Evolutionary conservation across 1,140 invertebrate genomes (phyloP), one percentile per base, ranked within the genome.

Genomic region (Bacillus rossius): DNA sequence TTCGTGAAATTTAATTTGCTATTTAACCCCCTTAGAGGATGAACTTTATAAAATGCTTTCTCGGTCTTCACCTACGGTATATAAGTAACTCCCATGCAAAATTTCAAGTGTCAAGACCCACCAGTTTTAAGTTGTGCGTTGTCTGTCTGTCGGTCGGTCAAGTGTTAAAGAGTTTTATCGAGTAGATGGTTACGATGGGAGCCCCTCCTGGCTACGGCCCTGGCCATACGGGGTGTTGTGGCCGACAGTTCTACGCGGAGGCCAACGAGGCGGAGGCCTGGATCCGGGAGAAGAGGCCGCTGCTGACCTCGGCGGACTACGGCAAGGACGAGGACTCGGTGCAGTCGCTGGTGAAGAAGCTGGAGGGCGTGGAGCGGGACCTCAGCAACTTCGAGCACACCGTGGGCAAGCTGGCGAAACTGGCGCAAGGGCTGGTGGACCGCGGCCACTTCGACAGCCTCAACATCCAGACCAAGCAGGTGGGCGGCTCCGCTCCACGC

Each of bases 241-340:
- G 58, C 65, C 72, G 73, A 10, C 67, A 90, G 81, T 94, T 93
- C 70, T 90, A 92, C 65, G 84, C 89, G 10, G 93, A 96, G 76
- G 88, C 87, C 22, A 79, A 82, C 34, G 93, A 97, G 76, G 89
- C 90, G 14, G 87, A 91, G 64, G 83, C 85, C 34, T 96, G 92
- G 92, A 85, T 96, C 58, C 78, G 81, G 40, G 92, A 95, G 65
- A 89, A 91, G 65, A 77, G 82, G n/a, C 88, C 89, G 0, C 77
- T 87, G 23, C 69, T 95, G 13, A 80, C 81, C 1, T 89, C 85
- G 0, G 79, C 74, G 16, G 93, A 96, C 68, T 84, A 86, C 57
- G 92, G 91, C 1, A 87, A 89, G 57, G 93, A 96, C 71, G 91
- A 95, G 75, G 88, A 92, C 64, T 91, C 91, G 0, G 90, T 92